Conservation (phyloP, 92 coral and sea anemone species). For the Parazoanthus atlanticus region DNA sequence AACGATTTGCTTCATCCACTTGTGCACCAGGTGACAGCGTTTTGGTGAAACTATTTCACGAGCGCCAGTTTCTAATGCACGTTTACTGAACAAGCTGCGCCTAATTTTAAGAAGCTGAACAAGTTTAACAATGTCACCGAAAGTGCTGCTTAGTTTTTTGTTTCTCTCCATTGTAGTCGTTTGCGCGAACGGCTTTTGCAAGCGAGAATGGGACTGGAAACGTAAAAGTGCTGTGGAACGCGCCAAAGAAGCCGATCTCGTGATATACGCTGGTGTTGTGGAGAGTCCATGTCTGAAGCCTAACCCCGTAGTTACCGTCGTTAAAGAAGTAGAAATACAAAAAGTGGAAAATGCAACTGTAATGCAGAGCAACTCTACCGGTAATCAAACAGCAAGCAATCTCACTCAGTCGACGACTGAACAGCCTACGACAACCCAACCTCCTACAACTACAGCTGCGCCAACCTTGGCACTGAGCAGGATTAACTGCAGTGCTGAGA, state of each 20-base stretch:
- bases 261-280: slow-evolving; percentile 69
- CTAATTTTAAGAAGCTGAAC: not conserved
- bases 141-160: not conserved
- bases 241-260: slow-evolving; percentile 78
- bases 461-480: slow-evolving; percentile 23
- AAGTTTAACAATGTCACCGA: not conserved
- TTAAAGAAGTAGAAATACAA: not conserved
- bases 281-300: slow-evolving; percentile 84
- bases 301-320: slow-evolving; percentile 12
- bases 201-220: slow-evolving; percentile 72
- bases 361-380: slow-evolving; percentile 4
- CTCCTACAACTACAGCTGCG: slow-evolving; percentile 31
- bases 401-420: slow-evolving; percentile 5
- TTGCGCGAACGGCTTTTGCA: slow-evolving; percentile 64
- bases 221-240: slow-evolving; percentile 56
- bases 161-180: slow-evolving; percentile 15
- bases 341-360: slow-evolving; percentile 4
- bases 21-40: not conserved
- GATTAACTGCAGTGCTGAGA: slow-evolving; percentile 59
- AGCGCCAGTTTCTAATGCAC: not conserved
- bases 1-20: not conserved
- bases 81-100: not conserved
- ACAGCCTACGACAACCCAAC: slow-evolving; percentile 18
- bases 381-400: slow-evolving; percentile 35
- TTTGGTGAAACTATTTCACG: not conserved